A percentile compares a stretch with the other conserved stretches of the same genome.
Evolutionary conservation across 2,113 vertebrate species (phyloP).

Genomic region (Malurus cyaneus): DNA sequence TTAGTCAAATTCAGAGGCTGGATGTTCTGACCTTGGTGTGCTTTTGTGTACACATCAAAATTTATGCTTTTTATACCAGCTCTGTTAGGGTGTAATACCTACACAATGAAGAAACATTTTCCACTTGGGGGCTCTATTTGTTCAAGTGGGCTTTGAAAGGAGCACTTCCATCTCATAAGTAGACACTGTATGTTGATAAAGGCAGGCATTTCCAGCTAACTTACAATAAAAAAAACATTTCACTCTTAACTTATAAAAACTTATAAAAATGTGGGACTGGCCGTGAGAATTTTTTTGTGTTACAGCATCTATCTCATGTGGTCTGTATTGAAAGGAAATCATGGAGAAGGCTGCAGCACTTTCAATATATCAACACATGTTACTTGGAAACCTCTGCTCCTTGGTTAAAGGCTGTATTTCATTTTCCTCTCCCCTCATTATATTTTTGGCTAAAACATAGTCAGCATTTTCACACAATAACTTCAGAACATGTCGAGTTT

Average conservation of each 20-base stretch:
- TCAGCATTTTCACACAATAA: background rate
- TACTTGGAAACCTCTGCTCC: background rate
- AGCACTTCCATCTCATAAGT: background rate
- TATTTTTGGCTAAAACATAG: background rate
- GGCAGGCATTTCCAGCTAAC: background rate
- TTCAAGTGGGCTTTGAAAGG: background rate
- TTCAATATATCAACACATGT: background rate
- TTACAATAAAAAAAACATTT: background rate
- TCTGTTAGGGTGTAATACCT: background rate
- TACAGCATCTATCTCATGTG: background rate
- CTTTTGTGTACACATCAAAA: background rate
- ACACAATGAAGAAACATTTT: background rate
- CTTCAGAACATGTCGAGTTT: background rate
- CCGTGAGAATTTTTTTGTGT: background rate
- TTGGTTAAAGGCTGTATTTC: background rate
- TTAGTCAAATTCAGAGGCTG: background rate
- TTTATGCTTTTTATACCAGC: background rate
- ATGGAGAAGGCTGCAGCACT: background rate
- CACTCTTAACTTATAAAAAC: background rate
- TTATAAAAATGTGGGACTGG: background rate
- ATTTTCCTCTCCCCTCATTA: background rate
- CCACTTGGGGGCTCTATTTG: background rate
- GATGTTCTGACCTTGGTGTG: accelerated
- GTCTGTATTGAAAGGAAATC: background rate
- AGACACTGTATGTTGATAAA: background rate